These are phyloP conservation scores for Astyanax mexicanus DNA, from an alignment of 2,797 vertebrate genomes.

Conservation along the genomic window DNA sequence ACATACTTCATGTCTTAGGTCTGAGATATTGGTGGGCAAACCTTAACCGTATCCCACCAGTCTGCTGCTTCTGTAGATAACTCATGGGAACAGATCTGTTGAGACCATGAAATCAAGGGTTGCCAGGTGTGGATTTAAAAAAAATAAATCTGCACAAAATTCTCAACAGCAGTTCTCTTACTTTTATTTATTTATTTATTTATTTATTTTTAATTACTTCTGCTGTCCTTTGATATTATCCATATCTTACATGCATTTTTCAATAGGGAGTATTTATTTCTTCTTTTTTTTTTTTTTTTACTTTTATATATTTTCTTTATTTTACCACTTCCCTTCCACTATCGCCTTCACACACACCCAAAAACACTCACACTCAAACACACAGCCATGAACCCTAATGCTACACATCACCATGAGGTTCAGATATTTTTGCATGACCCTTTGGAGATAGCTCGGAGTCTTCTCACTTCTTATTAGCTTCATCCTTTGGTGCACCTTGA, in stretches of 20 bases:
- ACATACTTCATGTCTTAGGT: background rate
- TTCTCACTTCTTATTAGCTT: conserved; percentile 16
- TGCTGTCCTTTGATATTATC: no score
- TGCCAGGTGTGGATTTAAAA: background rate
- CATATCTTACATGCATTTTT: background rate
- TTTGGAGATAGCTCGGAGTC: conserved; percentile 5
- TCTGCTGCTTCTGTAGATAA: background rate
- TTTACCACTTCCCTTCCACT: background rate
- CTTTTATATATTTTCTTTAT: background rate
- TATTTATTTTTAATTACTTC: no score
- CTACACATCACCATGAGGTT: background rate
- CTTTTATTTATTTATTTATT: no score
- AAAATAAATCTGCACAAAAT: no score
- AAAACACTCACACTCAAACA: background rate
- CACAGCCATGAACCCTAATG: background rate
- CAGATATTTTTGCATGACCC: background rate
- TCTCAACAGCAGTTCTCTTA: background rate
- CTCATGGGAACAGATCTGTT: background rate
- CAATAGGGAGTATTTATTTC: no score
- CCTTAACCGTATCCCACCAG: background rate
- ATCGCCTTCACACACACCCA: background rate
- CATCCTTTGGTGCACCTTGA: conserved; percentile 10
- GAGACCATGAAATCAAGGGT: background rate
- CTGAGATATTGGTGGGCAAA: background rate
- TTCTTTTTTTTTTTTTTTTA: no score